A percentile compares a stretch with the other conserved stretches of the same genome.
These are phyloP conservation scores for Stomatorhinus ivindoensis DNA, from an alignment of 2,113 vertebrate genomes.

Conservation along the genomic window DNA sequence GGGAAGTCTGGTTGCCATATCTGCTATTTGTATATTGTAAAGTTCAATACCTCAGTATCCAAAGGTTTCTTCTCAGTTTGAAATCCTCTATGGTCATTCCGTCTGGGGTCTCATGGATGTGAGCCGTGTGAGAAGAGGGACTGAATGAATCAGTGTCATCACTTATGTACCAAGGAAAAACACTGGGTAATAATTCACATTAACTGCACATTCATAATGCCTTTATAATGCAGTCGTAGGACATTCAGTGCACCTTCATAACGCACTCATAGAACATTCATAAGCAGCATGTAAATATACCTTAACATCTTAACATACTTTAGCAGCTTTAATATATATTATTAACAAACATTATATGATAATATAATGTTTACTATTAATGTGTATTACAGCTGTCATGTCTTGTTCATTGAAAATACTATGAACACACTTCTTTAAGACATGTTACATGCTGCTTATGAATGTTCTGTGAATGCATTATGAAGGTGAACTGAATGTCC, in stretches of 20 bases:
- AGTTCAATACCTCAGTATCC: background rate
- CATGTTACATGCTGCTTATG: background rate
- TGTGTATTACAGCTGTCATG: background rate
- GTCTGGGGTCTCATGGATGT: background rate
- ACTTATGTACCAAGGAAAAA: background rate
- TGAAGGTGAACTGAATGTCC: background rate
- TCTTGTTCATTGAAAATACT: background rate
- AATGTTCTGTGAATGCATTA: background rate
- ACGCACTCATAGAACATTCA: background rate
- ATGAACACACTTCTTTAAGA: background rate
- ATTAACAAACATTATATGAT: background rate
- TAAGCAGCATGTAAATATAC: background rate
- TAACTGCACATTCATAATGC: background rate
- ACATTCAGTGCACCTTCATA: background rate
- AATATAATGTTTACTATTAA: background rate
- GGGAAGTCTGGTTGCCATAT: background rate
- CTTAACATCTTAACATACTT: background rate
- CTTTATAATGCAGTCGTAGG: background rate
- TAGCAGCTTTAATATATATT: background rate
- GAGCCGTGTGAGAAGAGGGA: background rate
- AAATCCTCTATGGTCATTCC: background rate
- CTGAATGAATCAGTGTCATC: background rate
- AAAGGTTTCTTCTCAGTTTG: background rate
- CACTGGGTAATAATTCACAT: background rate
- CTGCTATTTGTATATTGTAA: background rate